A percentile compares a stretch with the other conserved stretches of the same genome.
phyloP scores from a whole-genome alignment of 2,888 invertebrate genomes.

The Chrysina gloriosa region DNA sequence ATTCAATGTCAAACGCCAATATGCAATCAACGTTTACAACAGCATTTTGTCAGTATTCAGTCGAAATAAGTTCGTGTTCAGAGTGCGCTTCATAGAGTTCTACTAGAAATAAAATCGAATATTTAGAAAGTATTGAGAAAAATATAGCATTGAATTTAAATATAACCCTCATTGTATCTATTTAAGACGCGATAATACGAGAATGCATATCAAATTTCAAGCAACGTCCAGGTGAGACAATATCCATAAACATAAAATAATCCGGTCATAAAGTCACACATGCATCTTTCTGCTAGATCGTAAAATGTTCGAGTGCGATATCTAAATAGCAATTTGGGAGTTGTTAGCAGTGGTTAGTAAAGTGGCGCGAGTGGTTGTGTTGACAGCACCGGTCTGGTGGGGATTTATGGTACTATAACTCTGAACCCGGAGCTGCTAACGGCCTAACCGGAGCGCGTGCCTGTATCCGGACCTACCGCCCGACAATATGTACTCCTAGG shows the following conservation, averaged over 20 bases:
- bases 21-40: too few relatives aligned
- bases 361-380: constrained; percentile 60
- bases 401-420: constrained; percentile 60
- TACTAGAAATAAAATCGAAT: too few relatives aligned
- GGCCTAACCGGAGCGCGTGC: constrained; percentile 46
- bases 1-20: too few relatives aligned
- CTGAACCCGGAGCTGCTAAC: constrained; percentile 58
- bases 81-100: too few relatives aligned
- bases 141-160: too few relatives aligned
- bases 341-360: constrained; percentile 64
- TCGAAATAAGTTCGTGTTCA: too few relatives aligned
- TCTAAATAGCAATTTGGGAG: constrained; percentile 64
- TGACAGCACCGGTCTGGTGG: constrained; percentile 60
- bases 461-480: constrained; percentile 40
- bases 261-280: constrained; percentile 42
- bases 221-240: constrained; percentile 14
- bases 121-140: too few relatives aligned
- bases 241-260: constrained; percentile 37
- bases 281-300: constrained; percentile 41
- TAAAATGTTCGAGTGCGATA: constrained; percentile 49
- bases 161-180: too few relatives aligned
- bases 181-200: not conserved
- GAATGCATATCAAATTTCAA: not conserved
- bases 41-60: too few relatives aligned
- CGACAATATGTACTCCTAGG: constrained; percentile 55